A percentile compares a stretch with the other conserved stretches of the same genome.
Conservation (phyloP, 2,113 vertebrate genomes). For the Pomatostomus ruficeps region DNA sequence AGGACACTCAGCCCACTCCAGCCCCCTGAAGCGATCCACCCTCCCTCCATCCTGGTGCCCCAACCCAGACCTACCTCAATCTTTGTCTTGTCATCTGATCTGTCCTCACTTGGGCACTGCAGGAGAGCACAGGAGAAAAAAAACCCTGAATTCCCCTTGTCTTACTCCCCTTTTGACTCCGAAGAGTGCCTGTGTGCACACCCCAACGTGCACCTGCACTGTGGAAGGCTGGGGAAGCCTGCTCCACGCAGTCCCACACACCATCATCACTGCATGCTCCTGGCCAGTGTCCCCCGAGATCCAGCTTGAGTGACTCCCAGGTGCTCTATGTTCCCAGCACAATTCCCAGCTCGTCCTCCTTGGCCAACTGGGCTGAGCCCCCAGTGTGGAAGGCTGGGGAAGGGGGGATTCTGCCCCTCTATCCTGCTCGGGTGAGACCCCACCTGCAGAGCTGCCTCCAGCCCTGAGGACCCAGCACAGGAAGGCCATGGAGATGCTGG, state of each 20-base stretch:
- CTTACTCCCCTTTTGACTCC: not conserved
- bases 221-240: too few relatives aligned
- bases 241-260: rapidly evolving
- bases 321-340: not conserved
- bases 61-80: not conserved
- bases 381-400: rapidly evolving
- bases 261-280: not conserved
- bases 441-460: not conserved
- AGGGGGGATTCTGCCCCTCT: not conserved
- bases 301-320: not conserved
- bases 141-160: rapidly evolving
- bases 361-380: too few relatives aligned
- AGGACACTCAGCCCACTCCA: not conserved
- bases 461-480: not conserved
- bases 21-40: not conserved
- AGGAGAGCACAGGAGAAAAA: not conserved
- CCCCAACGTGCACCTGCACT: rapidly evolving
- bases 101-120: slow-evolving; percentile 54
- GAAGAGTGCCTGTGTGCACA: not conserved
- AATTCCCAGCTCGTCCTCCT: not conserved
- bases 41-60: not conserved
- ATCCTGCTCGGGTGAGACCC: rapidly evolving
- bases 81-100: not conserved
- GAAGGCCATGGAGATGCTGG: not conserved
- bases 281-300: not conserved